Evolutionary conservation across 2,888 invertebrate species (phyloP), one percentile per base, ranked within the genome.

Genomic region (Doris montereyensis): DNA sequence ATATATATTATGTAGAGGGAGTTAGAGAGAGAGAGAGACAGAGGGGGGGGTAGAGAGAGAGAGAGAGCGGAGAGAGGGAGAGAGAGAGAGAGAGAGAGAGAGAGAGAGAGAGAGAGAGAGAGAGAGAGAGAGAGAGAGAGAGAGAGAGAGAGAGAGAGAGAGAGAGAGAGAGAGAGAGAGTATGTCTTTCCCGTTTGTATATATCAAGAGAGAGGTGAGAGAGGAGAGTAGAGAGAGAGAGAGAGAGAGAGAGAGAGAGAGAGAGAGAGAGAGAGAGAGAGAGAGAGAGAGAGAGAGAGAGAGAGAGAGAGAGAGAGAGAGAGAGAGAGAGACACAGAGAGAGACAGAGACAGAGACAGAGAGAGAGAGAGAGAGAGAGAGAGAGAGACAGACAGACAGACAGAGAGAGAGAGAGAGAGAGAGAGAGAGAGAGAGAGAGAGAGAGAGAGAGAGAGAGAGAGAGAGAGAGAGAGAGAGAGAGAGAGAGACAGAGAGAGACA

Each of bases 331-430:
- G n/a, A n/a, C n/a, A n/a, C n/a, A n/a, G n/a, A n/a, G n/a, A n/a
- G n/a, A n/a, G n/a, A n/a, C n/a, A n/a, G n/a, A n/a, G n/a, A n/a
- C n/a, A n/a, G n/a, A n/a, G n/a, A n/a, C n/a, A n/a, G n/a, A n/a
- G n/a, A n/a, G n/a, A n/a, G n/a, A n/a, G n/a, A n/a, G n/a, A n/a
- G n/a, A n/a, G n/a, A n/a, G n/a, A n/a, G n/a, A n/a, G n/a, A n/a
- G n/a, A n/a, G n/a, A n/a, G n/a, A n/a, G n/a, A n/a, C n/a, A n/a
- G n/a, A n/a, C n/a, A n/a, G n/a, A n/a, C n/a, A n/a, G n/a, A n/a
- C 24, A 30, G 41, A 72, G 72, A 72, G 72, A 72, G 72, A 72
- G 57, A 72, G 72, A 72, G 72, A 72, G 72, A 72, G 52, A 52
- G 52, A 72, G 52, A 52, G 72, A 72, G 24, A 52, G 72, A 58